A percentile compares a stretch with the other conserved stretches of the same genome.
These are phyloP conservation scores for Tyto alba DNA, from an alignment of 2,113 vertebrate species.

Conservation along the genomic window DNA sequence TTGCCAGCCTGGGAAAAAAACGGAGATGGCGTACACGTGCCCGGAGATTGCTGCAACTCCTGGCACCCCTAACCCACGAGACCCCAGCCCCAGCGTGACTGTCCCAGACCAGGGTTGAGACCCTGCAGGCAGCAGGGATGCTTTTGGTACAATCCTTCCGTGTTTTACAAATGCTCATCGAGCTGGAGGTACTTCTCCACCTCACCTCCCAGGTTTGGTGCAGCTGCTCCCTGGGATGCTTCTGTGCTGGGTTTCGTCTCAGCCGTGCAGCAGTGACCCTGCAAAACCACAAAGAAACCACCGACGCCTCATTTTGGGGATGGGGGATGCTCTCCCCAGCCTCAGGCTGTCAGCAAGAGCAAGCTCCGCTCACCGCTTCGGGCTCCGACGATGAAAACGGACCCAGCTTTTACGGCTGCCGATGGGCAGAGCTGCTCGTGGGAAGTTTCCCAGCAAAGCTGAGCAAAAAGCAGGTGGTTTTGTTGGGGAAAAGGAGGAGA, in stretches of 20 bases:
- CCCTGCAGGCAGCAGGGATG: neutral
- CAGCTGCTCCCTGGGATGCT: neutral
- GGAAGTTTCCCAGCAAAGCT: neutral
- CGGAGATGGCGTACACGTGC: rapidly evolving
- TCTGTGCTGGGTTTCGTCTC: neutral
- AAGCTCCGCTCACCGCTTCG: neutral
- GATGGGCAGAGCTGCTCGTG: neutral
- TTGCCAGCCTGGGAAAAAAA: neutral
- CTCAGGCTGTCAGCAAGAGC: neutral
- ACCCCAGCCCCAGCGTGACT: neutral
- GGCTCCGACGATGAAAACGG: neutral
- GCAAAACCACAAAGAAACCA: conserved; percentile 10
- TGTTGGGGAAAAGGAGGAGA: neutral
- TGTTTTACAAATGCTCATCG: rapidly evolving
- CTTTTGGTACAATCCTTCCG: neutral
- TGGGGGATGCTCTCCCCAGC: neutral
- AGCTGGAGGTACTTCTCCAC: neutral
- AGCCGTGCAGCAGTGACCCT: neutral
- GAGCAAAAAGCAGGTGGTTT: neutral
- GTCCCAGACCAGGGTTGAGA: neutral
- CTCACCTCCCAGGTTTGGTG: neutral
- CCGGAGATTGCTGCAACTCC: neutral
- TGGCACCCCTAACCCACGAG: neutral
- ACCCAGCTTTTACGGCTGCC: neutral
- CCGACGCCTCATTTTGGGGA: neutral